Conservation (phyloP, 2,888 invertebrate genomes). For the Pterobdella sp. region DNA sequence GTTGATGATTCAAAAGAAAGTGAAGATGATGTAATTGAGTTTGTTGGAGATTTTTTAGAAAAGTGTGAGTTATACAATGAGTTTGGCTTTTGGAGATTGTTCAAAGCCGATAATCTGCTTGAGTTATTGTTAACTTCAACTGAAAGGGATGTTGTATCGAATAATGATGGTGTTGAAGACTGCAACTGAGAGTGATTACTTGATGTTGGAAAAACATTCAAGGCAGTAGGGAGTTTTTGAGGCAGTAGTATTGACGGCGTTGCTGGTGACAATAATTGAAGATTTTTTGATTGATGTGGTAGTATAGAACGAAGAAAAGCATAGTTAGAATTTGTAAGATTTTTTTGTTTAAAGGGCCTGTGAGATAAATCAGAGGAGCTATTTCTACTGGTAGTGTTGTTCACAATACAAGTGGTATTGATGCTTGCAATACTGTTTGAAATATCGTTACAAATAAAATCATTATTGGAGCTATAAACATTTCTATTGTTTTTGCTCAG, state of each 20-base stretch:
- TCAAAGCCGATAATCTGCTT: too few relatives aligned
- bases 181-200: too few relatives aligned
- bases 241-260: neutral
- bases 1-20: neutral
- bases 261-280: neutral
- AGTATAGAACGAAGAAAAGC: neutral
- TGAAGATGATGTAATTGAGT: neutral
- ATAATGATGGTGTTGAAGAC: too few relatives aligned
- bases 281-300: neutral
- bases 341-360: neutral
- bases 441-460: too few relatives aligned
- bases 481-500: too few relatives aligned
- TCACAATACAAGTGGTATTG: too few relatives aligned
- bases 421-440: too few relatives aligned
- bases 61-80: neutral
- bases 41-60: neutral
- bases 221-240: too few relatives aligned
- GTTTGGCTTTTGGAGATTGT: conserved; percentile 7
- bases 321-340: neutral
- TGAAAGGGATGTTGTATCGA: too few relatives aligned
- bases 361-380: neutral
- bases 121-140: too few relatives aligned
- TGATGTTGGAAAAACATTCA: too few relatives aligned
- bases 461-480: too few relatives aligned
- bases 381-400: neutral